Evolutionary conservation across 92 coral and sea anemone species (phyloP), one percentile per base, ranked within the genome.

Genomic region (Siderastrea siderea): DNA sequence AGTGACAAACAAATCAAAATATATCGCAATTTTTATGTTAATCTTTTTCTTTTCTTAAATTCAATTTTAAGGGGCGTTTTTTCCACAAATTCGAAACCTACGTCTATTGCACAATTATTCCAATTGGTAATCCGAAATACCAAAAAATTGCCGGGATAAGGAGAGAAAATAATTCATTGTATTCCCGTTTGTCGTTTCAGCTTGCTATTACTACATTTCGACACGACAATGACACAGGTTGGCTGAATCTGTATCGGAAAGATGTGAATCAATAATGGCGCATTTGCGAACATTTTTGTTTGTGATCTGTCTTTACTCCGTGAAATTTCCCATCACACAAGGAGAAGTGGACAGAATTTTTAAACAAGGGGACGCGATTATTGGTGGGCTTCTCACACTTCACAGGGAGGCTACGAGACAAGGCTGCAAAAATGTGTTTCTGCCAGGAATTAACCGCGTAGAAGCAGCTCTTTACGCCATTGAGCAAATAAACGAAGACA

Each of bases 301-400:
- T 38, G 49, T 16, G 46, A 15, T 74, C 26, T 48, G 71, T 15
- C 64, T 60, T 38, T 62, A 13, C 45, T n/a, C n/a, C 14, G 80
- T 84, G 12, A 73, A 26, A 13, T 50, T 3, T 61, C 12, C 51
- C 16, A 7, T 0, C 43, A 1, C 45, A 38, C 68, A 16, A 15
- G 73, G 73, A 49, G 77, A 81, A 60, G 44, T 65, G 50, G 75
- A 84, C 47, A 78, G 93, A 66, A 81, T 83, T 60, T 89, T 85
- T 87, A 95, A 95, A 78, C 70, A 87, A 4, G 99, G 98, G 52
- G 90, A 95, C 63, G 81, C 86, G 11, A 86, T 94, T 14, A 84
- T 96, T 15, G 95, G 95, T 17, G 71, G 90, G 15, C 93, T 96
- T 8, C 80, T 96, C 2, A 71, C 98, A 0, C 79, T 93, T 1